Percentiles rank a stretch among this genome's conserved stretches.
Evolutionary conservation across 23 tunicate species (phyloP).

Genomic region (Corella eumyota): DNA sequence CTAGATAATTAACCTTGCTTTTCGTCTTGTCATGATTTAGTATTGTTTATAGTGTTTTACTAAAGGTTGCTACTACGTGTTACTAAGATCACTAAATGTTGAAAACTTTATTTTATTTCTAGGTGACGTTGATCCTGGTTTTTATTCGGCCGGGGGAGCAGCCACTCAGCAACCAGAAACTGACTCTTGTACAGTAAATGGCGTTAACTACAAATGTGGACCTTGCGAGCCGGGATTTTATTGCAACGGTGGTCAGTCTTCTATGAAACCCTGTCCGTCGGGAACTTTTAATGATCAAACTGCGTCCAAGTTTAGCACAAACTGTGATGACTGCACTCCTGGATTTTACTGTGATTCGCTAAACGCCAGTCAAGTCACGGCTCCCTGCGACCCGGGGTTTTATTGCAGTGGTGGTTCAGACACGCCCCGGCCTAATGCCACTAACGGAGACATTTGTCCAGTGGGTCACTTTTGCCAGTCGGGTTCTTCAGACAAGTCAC

Average conservation of each 20-base stretch:
- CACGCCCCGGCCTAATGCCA: constrained; percentile 31
- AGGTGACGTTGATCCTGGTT: constrained; percentile 42
- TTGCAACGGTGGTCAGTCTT: constrained; percentile 47
- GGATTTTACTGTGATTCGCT: constrained; percentile 54
- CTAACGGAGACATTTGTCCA: constrained; percentile 73
- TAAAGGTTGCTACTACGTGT: background rate
- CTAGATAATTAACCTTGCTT: too few species aligned
- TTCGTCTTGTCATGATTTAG: background rate
- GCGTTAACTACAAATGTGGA: constrained; percentile 41
- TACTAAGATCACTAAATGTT: too few species aligned
- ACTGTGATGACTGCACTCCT: constrained; percentile 44
- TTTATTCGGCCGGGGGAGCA: constrained; percentile 63
- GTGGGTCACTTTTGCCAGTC: constrained; percentile 63
- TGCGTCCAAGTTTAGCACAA: background rate
- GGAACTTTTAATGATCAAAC: constrained; percentile 57
- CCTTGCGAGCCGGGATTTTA: constrained; percentile 62
- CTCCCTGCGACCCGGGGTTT: constrained; percentile 47
- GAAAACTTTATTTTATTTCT: too few species aligned
- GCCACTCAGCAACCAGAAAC: constrained; percentile 8
- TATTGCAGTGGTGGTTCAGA: constrained; percentile 74
- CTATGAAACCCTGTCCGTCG: constrained; percentile 26
- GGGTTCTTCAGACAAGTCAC: constrained; percentile 11
- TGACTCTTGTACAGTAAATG: constrained; percentile 1
- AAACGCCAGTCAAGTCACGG: constrained; percentile 19
- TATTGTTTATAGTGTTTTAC: background rate